Evolutionary conservation across 2,888 invertebrate genomes (phyloP), one percentile per base, ranked within the genome.

Genomic region (Tipula confusa): DNA sequence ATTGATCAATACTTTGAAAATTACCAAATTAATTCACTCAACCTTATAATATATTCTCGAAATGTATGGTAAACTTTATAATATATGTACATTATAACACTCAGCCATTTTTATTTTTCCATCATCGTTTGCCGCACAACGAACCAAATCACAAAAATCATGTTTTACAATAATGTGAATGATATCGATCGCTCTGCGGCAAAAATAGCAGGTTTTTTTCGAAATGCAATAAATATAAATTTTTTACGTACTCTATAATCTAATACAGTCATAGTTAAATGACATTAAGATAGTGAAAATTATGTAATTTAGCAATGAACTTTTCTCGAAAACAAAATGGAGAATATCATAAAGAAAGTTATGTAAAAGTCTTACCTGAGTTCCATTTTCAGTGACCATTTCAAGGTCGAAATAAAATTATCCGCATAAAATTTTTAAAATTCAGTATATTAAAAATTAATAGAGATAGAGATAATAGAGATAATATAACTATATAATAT

Each of bases 341-440:
- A 28, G 79, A 11, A 64, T 9, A 24, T n/a, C n/a, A n/a, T n/a
- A 64, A 64, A 64, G 64, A 82, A 82, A 38, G 79, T n/a, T n/a
- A 36, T 31, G 11, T 6, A 3, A n/a, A 18, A 24, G 43, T 29
- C 29, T 64, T 89, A 90, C 89, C 89, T 89, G 89, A 84, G 88
- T 87, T 88, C 89, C 89, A 86, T 89, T 89, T 87, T 90, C 89
- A 84, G 89, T 90, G 85, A 90, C 89, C 89, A 90, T 90, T 87
- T 88, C 88, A 84, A 85, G 85, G 85, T 85, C 85, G 85, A 84
- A 29, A 33, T 11, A 36, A 82, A 31, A 33, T 33, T 33, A 82
- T 82, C 82, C 82, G 82, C 82, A 82, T 82, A 82, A 18, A 82
- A 36, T 64, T 64, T 64, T 64, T 24, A 64, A 64, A 64, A 64